A percentile compares a stretch with the other conserved stretches of the same genome.
Evolutionary conservation across 2,113 vertebrate genomes (phyloP).

Genomic region (Oreamnos americanus): DNA sequence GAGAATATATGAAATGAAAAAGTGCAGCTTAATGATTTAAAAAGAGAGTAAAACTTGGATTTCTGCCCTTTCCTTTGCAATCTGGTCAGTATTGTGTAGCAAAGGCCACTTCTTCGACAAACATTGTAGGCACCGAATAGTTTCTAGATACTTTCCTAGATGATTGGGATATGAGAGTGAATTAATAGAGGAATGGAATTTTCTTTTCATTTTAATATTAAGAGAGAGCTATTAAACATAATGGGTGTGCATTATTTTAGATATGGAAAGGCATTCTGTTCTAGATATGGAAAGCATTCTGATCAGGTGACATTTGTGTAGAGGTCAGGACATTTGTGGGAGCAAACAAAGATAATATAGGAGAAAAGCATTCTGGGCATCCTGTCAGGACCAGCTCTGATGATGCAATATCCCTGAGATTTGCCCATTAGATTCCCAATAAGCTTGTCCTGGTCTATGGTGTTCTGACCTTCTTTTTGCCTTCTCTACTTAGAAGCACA

Average conservation of each 20-base stretch:
- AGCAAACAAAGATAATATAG: background rate
- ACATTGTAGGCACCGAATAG: fast-evolving
- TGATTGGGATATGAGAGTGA: background rate
- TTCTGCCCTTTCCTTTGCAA: background rate
- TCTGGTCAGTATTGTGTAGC: no score
- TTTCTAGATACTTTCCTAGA: background rate
- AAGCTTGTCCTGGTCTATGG: background rate
- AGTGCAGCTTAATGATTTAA: background rate
- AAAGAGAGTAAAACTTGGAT: background rate
- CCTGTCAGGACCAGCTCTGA: background rate
- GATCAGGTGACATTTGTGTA: background rate
- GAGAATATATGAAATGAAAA: background rate
- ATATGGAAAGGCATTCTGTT: background rate
- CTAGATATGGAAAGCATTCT: background rate
- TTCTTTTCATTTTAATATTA: background rate
- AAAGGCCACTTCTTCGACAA: background rate
- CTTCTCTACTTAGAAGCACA: background rate
- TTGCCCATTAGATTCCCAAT: no score
- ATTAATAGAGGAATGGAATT: background rate
- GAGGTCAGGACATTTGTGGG: background rate
- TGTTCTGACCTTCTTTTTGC: background rate
- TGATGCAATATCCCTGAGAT: background rate
- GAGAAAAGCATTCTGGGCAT: background rate
- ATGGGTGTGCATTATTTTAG: background rate
- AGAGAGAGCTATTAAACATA: background rate